A percentile compares a stretch with the other conserved stretches of the same genome.
Evolutionary conservation across 1,140 invertebrate species (phyloP).

Genomic region (Drosophila teissieri): DNA sequence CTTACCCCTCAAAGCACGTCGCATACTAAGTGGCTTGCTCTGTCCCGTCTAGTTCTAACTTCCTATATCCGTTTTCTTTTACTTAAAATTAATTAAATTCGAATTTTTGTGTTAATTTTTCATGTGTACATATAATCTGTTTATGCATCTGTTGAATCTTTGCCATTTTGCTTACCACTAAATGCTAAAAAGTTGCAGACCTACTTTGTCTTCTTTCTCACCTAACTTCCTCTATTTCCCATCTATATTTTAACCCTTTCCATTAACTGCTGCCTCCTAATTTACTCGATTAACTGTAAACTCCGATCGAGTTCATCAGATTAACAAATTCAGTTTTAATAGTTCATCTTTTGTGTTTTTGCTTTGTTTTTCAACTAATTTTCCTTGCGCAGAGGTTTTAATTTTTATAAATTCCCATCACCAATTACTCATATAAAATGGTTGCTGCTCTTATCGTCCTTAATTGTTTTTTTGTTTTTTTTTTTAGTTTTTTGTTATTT

Average conservation of each 20-base stretch:
- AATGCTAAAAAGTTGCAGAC: conserved; percentile 80
- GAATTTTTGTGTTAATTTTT: conserved; percentile 79
- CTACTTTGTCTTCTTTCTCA: conserved; percentile 59
- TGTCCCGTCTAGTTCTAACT: conserved; percentile 37
- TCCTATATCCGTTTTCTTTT: conserved; percentile 51
- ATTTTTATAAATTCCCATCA: conserved; percentile 70
- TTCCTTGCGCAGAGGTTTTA: conserved; percentile 38
- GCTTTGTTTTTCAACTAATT: conserved; percentile 37
- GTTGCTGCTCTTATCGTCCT: conserved; percentile 53
- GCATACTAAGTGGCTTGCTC: conserved; percentile 46
- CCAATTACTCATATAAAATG: conserved; percentile 74
- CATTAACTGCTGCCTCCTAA: conserved; percentile 33
- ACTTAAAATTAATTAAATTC: conserved; percentile 78
- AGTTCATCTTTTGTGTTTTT: conserved; percentile 42
- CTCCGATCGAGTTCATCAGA: conserved; percentile 52
- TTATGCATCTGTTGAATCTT: conserved; percentile 47
- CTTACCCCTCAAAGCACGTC: conserved; percentile 37
- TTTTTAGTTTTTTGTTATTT: conserved; percentile 48
- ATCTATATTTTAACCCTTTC: conserved; percentile 33
- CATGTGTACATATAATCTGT: conserved; percentile 50
- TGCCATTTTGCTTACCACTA: conserved; percentile 72
- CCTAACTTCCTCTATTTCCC: conserved; percentile 28
- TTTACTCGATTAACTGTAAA: conserved; percentile 47
- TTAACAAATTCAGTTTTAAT: conserved; percentile 75
- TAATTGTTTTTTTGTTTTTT: conserved; percentile 47